phyloP scores from a whole-genome alignment of 2,113 vertebrate species.

The Helogale parvula region DNA sequence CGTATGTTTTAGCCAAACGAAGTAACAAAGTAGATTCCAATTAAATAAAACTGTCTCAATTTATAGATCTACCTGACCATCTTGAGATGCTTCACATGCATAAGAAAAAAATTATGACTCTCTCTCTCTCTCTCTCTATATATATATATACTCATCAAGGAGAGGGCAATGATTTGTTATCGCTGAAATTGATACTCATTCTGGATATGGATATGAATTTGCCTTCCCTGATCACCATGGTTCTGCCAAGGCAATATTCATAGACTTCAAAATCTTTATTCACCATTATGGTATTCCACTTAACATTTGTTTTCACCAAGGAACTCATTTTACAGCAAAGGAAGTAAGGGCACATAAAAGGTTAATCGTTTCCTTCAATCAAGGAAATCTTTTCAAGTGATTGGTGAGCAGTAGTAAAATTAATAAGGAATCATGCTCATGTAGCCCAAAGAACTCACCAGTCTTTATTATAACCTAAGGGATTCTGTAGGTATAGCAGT shows the following conservation, averaged over 20 bases:
- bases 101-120: not conserved
- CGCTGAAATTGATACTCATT: not conserved
- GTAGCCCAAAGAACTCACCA: not conserved
- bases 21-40: not conserved
- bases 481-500: not conserved
- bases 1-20: not conserved
- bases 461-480: constrained; percentile 15
- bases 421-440: not conserved
- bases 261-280: not conserved
- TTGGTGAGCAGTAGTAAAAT: not conserved
- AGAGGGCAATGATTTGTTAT: not conserved
- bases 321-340: not conserved
- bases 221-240: not conserved
- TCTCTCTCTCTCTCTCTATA: too few relatives aligned
- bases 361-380: not conserved
- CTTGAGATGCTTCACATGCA: not conserved
- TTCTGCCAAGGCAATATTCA: not conserved
- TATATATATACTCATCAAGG: not conserved
- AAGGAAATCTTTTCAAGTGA: constrained; percentile 25
- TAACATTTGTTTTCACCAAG: not conserved
- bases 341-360: not conserved
- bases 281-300: not conserved
- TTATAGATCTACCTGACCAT: not conserved
- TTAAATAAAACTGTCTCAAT: not conserved
- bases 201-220: not conserved